phyloP scores from a whole-genome alignment of 1,140 invertebrate genomes.

The Heliconius hewitsoni region DNA sequence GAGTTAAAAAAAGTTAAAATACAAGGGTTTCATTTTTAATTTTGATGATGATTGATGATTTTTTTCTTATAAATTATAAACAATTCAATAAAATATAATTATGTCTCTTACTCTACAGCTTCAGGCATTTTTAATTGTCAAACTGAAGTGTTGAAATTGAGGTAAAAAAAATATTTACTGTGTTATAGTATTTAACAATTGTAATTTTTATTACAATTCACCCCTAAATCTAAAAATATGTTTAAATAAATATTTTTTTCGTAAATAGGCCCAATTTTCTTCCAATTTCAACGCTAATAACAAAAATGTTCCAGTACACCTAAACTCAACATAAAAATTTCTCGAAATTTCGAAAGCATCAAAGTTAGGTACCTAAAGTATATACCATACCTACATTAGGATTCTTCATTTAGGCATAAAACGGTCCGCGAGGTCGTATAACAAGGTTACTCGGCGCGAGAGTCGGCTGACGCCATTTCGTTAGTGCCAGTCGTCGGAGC shows the following conservation, averaged over 20 bases:
- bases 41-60: neutral
- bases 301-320: neutral
- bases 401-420: constrained; percentile 61
- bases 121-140: no score
- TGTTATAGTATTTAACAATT: no score
- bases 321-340: neutral
- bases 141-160: no score
- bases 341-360: constrained; percentile 19
- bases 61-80: neutral
- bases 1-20: no score
- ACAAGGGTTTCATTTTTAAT: neutral
- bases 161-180: no score
- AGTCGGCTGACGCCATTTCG: constrained; percentile 54
- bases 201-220: no score
- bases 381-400: constrained; percentile 44
- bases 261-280: neutral
- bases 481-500: constrained; percentile 40
- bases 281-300: no score
- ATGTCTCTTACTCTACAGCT: no score
- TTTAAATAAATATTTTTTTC: no score
- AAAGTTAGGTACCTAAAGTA: constrained; percentile 38
- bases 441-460: constrained; percentile 55
- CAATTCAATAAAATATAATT: no score
- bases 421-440: constrained; percentile 47
- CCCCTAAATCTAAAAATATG: no score